Base-by-base conservation (phyloP, 2,888 invertebrate genomes). In the Sphinx pinastri region DNA sequence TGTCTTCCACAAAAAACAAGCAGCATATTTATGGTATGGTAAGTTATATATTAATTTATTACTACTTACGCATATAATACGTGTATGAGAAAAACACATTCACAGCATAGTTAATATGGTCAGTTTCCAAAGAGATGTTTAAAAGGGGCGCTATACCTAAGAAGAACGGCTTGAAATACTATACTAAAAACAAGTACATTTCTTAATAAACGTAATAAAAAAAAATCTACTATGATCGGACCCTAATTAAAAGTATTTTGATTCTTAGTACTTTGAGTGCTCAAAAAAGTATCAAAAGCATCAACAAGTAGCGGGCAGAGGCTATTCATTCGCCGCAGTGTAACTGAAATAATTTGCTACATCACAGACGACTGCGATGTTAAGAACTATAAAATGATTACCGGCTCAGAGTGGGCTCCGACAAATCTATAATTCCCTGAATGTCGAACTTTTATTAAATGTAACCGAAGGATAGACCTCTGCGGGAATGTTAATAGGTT, bases 351-450 rank as follows among this genome's bases (percentile, higher is more conserved):
- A 72, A 77, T 76, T 25, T 2, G 25, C 25, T 70, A 68, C 72
- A 70, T 68, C 68, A 59, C 69, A 67, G 70, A 47, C 66, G 71
- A 54, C n/a, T 31, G 38, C 54, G 14, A 51, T 70, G 63, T 69
- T 67, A 72, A 68, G 71, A 74, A 76, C 74, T 76, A 76, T 79
- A 77, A 83, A 84, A 80, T 83, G 74, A 83, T 80, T 78, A 81
- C 76, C 49, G 75, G 71, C 71, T 80, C 75, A 77, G 83, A 84
- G 77, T 79, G 75, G 71, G 74, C 76, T 78, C 71, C 74, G 71
- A 80, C 79, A 81, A 79, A 78, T 81, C 71, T 71, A 67, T 68
- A 74, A 74, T 76, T 79, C 77, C 77, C 78, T 74, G 75, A 81
- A 77, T 78, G 73, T 63, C 19, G 49, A 63, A 47, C 49, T 19